Conservation (phyloP, 2,888 invertebrate genomes). For the Rhimphoctona megacephalus region DNA sequence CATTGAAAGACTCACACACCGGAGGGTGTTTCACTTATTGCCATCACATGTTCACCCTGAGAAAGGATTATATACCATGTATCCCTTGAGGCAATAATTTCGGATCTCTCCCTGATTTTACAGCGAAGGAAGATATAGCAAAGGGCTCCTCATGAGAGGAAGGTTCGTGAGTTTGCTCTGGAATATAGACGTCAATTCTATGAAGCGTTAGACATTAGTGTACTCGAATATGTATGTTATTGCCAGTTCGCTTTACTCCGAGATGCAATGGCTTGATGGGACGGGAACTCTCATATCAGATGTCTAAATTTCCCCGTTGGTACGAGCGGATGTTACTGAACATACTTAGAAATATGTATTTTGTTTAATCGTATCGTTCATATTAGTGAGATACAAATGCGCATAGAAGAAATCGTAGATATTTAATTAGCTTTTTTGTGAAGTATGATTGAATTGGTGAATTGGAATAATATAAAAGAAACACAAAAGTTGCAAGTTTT, state of each 20-base stretch:
- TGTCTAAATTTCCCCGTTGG: neutral
- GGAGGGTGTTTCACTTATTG: conserved; percentile 61
- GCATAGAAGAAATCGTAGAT: neutral
- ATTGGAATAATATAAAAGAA: neutral
- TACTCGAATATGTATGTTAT: conserved; percentile 27
- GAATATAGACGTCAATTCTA: conserved; percentile 38
- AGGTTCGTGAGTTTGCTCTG: conserved; percentile 16
- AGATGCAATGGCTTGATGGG: conserved; percentile 36
- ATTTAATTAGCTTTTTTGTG: neutral
- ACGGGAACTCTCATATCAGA: conserved; percentile 36
- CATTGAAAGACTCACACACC: conserved; percentile 58
- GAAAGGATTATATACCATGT: conserved; percentile 55
- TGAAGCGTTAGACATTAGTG: conserved; percentile 28
- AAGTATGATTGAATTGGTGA: neutral
- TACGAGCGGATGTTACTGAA: neutral
- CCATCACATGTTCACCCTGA: conserved; percentile 43
- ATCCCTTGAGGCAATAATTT: conserved; percentile 65
- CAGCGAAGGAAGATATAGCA: conserved; percentile 25
- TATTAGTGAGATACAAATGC: neutral
- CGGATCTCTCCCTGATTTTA: conserved; percentile 54
- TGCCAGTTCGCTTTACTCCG: conserved; percentile 27
- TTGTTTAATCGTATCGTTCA: neutral
- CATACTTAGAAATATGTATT: conserved; percentile 5
- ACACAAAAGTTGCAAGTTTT: neutral
- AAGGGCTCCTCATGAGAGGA: conserved; percentile 46